Conservation (phyloP, 2,113 vertebrate species). For the Dromas ardeola region DNA sequence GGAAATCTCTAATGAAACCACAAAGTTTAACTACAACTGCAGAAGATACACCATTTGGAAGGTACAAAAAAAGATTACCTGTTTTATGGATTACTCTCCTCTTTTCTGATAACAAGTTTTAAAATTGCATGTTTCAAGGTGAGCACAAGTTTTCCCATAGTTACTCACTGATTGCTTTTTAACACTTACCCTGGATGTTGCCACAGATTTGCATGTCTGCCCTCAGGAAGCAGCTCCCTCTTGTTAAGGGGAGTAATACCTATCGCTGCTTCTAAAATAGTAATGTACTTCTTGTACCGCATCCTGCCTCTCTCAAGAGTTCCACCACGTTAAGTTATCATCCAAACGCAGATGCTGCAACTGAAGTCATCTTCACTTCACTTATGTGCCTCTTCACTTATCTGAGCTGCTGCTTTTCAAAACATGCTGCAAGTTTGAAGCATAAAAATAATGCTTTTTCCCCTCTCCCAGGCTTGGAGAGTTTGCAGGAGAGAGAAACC, state of each 20-base stretch:
- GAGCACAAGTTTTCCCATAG: background rate
- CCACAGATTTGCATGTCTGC: slow-evolving; percentile 90
- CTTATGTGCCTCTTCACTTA: background rate
- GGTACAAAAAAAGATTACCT: background rate
- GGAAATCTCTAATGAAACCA: background rate
- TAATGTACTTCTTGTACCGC: slow-evolving; percentile 95
- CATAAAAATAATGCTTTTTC: background rate
- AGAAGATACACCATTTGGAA: background rate
- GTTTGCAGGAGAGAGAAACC: background rate
- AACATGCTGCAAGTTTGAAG: background rate
- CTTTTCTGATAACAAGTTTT: background rate
- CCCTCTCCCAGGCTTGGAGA: background rate
- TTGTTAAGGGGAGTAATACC: slow-evolving; percentile 93
- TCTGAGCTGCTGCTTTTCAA: slow-evolving; percentile 9
- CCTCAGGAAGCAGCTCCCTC: slow-evolving; percentile 87
- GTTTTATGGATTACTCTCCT: background rate
- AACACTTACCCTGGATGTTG: slow-evolving; percentile 87
- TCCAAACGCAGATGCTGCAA: background rate
- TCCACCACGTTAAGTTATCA: background rate
- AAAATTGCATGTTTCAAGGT: background rate
- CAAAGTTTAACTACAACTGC: background rate
- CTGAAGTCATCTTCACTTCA: slow-evolving; percentile 11
- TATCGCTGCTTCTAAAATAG: slow-evolving; percentile 90
- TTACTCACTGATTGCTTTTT: background rate
- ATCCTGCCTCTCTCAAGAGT: slow-evolving; percentile 72